Percentiles rank a stretch among this genome's conserved stretches.
Conservation (phyloP, 2,888 invertebrate genomes). For the Iphiclides podalirius region DNA sequence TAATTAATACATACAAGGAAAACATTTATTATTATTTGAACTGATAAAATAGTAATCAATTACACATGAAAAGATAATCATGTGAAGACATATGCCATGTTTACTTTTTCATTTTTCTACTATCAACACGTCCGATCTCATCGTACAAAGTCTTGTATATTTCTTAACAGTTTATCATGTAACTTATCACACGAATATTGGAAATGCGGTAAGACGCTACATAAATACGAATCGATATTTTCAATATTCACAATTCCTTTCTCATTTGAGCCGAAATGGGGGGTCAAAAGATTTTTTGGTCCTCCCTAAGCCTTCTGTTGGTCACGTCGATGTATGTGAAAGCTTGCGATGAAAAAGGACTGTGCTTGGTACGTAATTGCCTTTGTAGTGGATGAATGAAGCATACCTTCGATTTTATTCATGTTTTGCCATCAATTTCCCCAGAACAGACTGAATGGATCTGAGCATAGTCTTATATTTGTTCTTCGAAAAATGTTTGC, state of each 20-base stretch:
- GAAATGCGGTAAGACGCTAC: conserved; percentile 13
- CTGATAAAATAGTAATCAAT: conserved; percentile 1
- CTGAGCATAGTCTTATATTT: too few relatives aligned
- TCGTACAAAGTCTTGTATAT: conserved; percentile 9
- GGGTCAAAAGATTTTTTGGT: conserved; percentile 58
- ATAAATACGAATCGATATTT: conserved; percentile 20
- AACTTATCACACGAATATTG: conserved; percentile 11
- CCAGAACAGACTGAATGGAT: too few relatives aligned
- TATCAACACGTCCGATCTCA: conserved; percentile 20
- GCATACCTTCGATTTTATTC: background rate
- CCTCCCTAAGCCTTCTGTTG: conserved; percentile 54
- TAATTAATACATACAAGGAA: background rate
- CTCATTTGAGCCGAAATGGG: conserved; percentile 45
- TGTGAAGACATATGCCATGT: background rate
- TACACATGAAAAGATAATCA: conserved; percentile 4
- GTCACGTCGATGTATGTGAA: conserved; percentile 43
- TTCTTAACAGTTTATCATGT: conserved; percentile 27
- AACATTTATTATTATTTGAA: background rate
- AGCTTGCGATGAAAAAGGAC: conserved; percentile 59
- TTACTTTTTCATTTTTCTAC: background rate
- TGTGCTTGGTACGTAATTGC: conserved; percentile 56
- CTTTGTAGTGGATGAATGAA: background rate
- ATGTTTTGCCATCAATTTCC: too few relatives aligned
- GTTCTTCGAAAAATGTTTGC: too few relatives aligned
- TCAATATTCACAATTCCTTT: conserved; percentile 29